Conservation (phyloP, 1,140 invertebrate species). For the Scaptomyza graminum region DNA sequence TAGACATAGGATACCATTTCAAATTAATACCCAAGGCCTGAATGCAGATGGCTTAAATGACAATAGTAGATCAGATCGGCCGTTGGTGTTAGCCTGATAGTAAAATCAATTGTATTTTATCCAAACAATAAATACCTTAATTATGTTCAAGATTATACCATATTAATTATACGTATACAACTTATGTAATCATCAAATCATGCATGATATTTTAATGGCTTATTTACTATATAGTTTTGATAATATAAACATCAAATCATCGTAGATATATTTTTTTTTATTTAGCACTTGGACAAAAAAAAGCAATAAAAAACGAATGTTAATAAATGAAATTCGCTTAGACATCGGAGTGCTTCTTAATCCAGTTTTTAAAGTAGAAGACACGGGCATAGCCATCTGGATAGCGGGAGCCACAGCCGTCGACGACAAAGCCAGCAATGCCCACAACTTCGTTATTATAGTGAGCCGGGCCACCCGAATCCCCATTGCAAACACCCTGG, state of each 20-base stretch:
- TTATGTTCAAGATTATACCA: conserved; percentile 15
- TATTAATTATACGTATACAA: background rate
- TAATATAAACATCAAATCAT: no score
- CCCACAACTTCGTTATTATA: conserved; percentile 49
- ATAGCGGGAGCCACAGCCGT: conserved; percentile 30
- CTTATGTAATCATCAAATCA: background rate
- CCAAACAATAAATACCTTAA: conserved; percentile 19
- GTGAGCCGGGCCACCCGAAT: conserved; percentile 60
- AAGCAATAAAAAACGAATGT: no score
- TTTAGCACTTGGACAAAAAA: no score
- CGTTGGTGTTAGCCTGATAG: background rate
- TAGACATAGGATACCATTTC: conserved; percentile 55
- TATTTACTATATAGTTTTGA: no score
- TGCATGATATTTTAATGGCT: no score
- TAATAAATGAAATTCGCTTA: background rate
- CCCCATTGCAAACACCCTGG: conserved; percentile 54
- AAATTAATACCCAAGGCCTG: conserved; percentile 45
- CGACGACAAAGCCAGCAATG: conserved; percentile 44
- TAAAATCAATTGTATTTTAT: conserved; percentile 1
- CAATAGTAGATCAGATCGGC: no score
- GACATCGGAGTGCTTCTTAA: conserved; percentile 53
- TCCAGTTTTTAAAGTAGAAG: conserved; percentile 83
- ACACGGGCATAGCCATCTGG: conserved; percentile 85
- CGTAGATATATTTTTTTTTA: no score
- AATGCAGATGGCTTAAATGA: background rate